phyloP scores from a whole-genome alignment of 1,140 invertebrate genomes.

The Riptortus pedestris region DNA sequence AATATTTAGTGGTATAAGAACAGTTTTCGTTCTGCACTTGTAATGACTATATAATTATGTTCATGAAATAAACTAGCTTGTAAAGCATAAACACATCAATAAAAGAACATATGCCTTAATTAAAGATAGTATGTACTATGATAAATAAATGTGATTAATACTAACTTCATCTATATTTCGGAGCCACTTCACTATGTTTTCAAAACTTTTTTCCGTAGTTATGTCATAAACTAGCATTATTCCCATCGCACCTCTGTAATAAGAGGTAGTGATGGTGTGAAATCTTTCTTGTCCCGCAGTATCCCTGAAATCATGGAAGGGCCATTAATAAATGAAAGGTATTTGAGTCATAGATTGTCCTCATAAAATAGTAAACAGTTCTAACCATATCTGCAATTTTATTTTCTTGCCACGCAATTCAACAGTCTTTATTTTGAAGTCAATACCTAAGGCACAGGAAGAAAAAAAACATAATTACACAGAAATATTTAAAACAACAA shows the following conservation, averaged over 20 bases:
- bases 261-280: slow-evolving; percentile 94
- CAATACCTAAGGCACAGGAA: too few relatives aligned
- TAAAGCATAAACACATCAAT: too few relatives aligned
- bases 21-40: too few relatives aligned
- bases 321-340: not conserved
- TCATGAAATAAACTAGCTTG: too few relatives aligned
- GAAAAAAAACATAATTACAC: too few relatives aligned
- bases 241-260: slow-evolving; percentile 95
- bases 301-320: slow-evolving; percentile 51
- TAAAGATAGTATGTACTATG: too few relatives aligned
- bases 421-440: slow-evolving; percentile 98
- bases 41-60: too few relatives aligned
- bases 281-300: slow-evolving; percentile 92
- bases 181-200: slow-evolving; percentile 97
- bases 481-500: slow-evolving; percentile 25
- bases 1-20: too few relatives aligned
- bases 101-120: too few relatives aligned
- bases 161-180: slow-evolving; percentile 89
- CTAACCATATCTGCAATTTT: slow-evolving; percentile 95
- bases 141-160: too few relatives aligned
- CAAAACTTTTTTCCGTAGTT: slow-evolving; percentile 95
- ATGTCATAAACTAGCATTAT: slow-evolving; percentile 99
- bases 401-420: slow-evolving; percentile 96
- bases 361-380: slow-evolving; percentile 26
- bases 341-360: not conserved